These are phyloP conservation scores for Phalacrocorax brasilianus DNA, from an alignment of 2,113 vertebrate genomes.

Conservation along the genomic window DNA sequence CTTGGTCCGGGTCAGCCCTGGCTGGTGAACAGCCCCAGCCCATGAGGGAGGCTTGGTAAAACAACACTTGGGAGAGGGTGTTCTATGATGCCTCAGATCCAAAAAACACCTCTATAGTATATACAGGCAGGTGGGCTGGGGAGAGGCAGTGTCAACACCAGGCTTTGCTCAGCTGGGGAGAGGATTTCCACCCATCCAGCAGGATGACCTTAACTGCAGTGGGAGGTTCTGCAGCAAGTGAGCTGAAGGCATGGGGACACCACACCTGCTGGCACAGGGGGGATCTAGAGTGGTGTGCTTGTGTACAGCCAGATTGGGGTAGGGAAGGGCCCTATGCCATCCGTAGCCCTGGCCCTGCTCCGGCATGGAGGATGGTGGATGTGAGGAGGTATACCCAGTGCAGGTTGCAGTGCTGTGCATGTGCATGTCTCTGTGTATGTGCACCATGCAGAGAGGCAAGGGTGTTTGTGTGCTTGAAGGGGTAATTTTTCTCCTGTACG, in stretches of 20 bases:
- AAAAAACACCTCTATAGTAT: neutral
- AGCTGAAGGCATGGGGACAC: neutral
- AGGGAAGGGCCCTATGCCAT: neutral
- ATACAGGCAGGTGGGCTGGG: neutral
- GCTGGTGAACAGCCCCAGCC: neutral
- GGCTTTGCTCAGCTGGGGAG: neutral
- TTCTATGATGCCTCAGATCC: neutral
- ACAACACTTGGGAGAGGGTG: neutral
- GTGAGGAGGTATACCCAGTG: neutral
- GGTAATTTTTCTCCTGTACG: neutral
- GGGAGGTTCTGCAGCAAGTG: neutral
- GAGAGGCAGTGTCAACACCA: rapidly evolving
- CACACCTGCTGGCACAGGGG: neutral
- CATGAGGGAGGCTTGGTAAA: neutral
- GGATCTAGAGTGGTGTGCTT: neutral
- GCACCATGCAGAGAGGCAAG: neutral
- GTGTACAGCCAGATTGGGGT: neutral
- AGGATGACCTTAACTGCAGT: neutral
- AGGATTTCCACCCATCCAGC: neutral
- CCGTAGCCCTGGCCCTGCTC: neutral
- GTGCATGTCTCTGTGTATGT: neutral
- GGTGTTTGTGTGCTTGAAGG: neutral
- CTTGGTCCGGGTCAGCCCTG: neutral
- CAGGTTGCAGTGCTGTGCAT: neutral
- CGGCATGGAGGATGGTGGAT: neutral